Percentiles rank a stretch among this genome's conserved stretches.
Evolutionary conservation across 1,140 invertebrate genomes (phyloP).

Genomic region (Sinella curviseta): DNA sequence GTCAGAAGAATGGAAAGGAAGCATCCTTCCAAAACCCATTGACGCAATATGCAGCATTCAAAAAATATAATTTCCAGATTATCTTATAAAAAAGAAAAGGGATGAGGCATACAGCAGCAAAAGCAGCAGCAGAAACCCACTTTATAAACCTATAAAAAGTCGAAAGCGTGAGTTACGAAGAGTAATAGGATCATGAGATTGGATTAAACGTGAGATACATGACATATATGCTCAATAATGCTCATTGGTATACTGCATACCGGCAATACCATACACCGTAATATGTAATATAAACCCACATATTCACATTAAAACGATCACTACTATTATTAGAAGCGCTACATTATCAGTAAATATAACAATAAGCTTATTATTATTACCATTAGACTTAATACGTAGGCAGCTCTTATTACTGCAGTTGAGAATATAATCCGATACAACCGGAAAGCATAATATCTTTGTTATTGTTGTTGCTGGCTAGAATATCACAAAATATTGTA

Average conservation of each 20-base stretch:
- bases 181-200: constrained; percentile 14
- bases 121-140: too few relatives aligned
- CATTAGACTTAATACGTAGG: not conserved
- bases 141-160: too few relatives aligned
- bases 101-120: too few relatives aligned
- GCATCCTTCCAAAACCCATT: not conserved
- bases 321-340: too few relatives aligned
- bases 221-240: constrained; percentile 7
- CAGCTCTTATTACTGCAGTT: not conserved
- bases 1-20: not conserved
- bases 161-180: not conserved
- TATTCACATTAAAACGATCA: too few relatives aligned
- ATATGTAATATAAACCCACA: too few relatives aligned
- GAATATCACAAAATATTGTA: not conserved
- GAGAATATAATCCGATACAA: not conserved
- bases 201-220: constrained; percentile 26
- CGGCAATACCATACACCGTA: too few relatives aligned
- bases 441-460: too few relatives aligned
- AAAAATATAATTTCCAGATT: too few relatives aligned
- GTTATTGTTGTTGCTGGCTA: not conserved
- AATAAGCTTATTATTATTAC: not conserved
- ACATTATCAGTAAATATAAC: not conserved
- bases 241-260: too few relatives aligned
- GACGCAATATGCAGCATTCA: too few relatives aligned
- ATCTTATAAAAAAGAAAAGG: too few relatives aligned